Evolutionary conservation across 2,113 vertebrate species (phyloP).

Genomic region (Neolamprologus ventralis): DNA sequence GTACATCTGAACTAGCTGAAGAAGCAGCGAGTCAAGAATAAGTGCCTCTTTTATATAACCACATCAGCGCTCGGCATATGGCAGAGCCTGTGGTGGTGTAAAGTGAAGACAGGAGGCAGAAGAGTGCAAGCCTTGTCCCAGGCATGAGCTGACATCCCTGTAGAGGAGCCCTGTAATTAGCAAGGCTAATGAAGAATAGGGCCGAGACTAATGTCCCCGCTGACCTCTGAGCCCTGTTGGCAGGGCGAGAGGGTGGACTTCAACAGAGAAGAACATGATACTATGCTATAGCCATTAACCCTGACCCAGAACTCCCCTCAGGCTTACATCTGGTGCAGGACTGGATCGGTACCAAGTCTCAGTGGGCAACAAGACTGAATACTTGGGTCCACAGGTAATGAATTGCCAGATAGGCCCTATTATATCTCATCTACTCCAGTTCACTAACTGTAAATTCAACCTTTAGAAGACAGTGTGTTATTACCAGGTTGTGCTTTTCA

Average conservation of each 20-base stretch:
- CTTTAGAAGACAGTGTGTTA: slow-evolving; percentile 22
- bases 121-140: neutral
- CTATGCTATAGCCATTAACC: slow-evolving; percentile 57
- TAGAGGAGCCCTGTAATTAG: slow-evolving; percentile 60
- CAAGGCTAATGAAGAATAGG: slow-evolving; percentile 61
- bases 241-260: slow-evolving; percentile 38
- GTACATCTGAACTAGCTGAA: neutral
- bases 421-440: slow-evolving; percentile 25
- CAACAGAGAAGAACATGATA: slow-evolving; percentile 59
- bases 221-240: slow-evolving; percentile 43
- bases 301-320: slow-evolving; percentile 43
- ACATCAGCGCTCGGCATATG: neutral
- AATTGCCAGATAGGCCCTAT: slow-evolving; percentile 39
- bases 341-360: slow-evolving; percentile 63
- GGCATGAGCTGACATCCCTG: slow-evolving; percentile 38
- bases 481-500: neutral
- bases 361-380: slow-evolving; percentile 54
- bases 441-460: slow-evolving; percentile 12
- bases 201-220: slow-evolving; percentile 55
- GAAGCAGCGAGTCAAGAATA: neutral
- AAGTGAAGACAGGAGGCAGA: slow-evolving; percentile 23
- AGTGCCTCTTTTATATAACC: neutral
- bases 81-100: neutral
- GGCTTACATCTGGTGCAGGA: slow-evolving; percentile 57
- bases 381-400: slow-evolving; percentile 40